Evolutionary conservation across 2,113 vertebrate genomes (phyloP).

Genomic region (Galbula dea): DNA sequence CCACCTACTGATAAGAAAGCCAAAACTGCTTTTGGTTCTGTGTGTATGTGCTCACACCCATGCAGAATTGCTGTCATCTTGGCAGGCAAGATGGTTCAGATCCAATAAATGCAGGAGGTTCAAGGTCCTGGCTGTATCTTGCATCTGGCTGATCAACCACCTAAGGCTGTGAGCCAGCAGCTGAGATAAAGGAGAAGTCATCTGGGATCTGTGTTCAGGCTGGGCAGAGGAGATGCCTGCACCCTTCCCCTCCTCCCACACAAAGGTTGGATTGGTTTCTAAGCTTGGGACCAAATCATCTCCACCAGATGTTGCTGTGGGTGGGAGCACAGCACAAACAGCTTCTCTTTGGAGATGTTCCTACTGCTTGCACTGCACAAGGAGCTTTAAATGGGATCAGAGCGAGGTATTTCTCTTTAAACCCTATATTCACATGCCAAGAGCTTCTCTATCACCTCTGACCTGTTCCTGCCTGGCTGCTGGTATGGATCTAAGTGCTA

Average conservation of each 20-base stretch:
- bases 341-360: not conserved
- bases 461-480: not conserved
- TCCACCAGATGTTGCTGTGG: not conserved
- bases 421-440: not conserved
- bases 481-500: not conserved
- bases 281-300: not conserved
- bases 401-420: not conserved
- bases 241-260: not conserved
- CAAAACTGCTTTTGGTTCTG: not conserved
- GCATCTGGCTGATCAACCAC: not conserved
- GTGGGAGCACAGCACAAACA: not conserved
- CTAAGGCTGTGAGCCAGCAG: not conserved
- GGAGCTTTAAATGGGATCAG: not conserved
- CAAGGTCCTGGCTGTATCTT: not conserved
- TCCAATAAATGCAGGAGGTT: not conserved
- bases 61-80: not conserved
- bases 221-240: not conserved
- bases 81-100: not conserved
- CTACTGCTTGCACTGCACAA: not conserved
- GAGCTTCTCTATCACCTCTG: conserved; percentile 12
- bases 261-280: not conserved
- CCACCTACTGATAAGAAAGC: not conserved
- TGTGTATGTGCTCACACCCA: not conserved
- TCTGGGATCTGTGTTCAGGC: not conserved
- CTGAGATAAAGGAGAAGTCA: not conserved